Evolutionary conservation across 2,888 invertebrate species (phyloP).

Genomic region (Dyspetes luteomarginatus): DNA sequence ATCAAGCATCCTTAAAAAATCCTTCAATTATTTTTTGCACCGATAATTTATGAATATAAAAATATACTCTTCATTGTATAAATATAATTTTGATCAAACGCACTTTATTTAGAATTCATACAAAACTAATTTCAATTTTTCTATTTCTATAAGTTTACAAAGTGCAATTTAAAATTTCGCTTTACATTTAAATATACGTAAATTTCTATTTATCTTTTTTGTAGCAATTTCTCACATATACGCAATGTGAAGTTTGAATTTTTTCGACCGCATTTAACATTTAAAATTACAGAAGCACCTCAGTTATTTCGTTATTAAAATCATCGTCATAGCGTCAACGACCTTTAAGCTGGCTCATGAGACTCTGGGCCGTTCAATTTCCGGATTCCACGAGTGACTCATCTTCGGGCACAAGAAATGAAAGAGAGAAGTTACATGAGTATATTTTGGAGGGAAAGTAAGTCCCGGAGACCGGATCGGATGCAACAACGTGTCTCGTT

Average conservation of each 20-base stretch:
- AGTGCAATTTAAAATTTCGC: no score
- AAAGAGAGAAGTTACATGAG: conserved; percentile 23
- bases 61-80: no score
- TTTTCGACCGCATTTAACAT: background rate
- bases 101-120: no score
- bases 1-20: no score
- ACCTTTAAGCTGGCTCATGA: conserved; percentile 14
- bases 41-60: no score
- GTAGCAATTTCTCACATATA: background rate
- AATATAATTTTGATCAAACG: no score
- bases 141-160: no score
- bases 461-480: conserved; percentile 6
- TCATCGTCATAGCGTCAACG: conserved; percentile 6
- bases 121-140: no score
- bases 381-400: conserved; percentile 61
- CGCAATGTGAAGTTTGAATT: background rate
- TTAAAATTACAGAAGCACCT: conserved; percentile 1
- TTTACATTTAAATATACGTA: no score
- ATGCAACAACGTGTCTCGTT: conserved; percentile 54
- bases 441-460: conserved; percentile 41
- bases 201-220: no score
- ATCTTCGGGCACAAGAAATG: conserved; percentile 31
- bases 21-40: no score
- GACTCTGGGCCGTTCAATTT: conserved; percentile 44
- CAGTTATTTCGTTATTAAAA: conserved; percentile 12